Percentiles rank a stretch among this genome's conserved stretches.
phyloP scores from a whole-genome alignment of 2,888 invertebrate genomes.

The Protonemura montana region DNA sequence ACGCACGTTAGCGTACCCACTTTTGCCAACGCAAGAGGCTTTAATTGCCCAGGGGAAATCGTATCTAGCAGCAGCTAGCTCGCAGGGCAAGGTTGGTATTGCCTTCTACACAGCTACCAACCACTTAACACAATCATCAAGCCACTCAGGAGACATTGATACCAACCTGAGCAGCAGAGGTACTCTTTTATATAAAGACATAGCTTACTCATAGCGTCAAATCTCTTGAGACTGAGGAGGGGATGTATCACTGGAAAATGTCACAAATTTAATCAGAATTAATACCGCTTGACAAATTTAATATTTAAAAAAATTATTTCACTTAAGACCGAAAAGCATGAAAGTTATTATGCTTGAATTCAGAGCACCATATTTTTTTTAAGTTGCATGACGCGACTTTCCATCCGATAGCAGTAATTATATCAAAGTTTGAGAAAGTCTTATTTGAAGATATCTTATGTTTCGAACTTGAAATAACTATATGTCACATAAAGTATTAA shows the following conservation, averaged over 20 bases:
- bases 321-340: not conserved
- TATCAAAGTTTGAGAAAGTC: too few relatives aligned
- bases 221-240: not conserved
- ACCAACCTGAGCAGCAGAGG: not conserved
- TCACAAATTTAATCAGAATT: constrained; percentile 2
- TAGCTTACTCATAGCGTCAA: not conserved
- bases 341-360: not conserved
- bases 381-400: not conserved
- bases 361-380: not conserved
- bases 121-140: constrained; percentile 7
- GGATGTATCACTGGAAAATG: not conserved
- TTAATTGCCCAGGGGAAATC: not conserved
- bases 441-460: too few relatives aligned
- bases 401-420: too few relatives aligned
- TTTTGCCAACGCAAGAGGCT: not conserved
- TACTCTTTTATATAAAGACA: not conserved
- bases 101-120: not conserved
- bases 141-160: constrained; percentile 4
- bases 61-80: not conserved
- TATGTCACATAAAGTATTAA: not conserved
- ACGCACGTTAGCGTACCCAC: not conserved
- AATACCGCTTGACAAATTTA: not conserved
- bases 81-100: not conserved
- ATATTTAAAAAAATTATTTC: not conserved
- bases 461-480: not conserved